A percentile compares a stretch with the other conserved stretches of the same genome.
Conservation (phyloP, 2,888 invertebrate species). For the Drosophila kanekoi region DNA sequence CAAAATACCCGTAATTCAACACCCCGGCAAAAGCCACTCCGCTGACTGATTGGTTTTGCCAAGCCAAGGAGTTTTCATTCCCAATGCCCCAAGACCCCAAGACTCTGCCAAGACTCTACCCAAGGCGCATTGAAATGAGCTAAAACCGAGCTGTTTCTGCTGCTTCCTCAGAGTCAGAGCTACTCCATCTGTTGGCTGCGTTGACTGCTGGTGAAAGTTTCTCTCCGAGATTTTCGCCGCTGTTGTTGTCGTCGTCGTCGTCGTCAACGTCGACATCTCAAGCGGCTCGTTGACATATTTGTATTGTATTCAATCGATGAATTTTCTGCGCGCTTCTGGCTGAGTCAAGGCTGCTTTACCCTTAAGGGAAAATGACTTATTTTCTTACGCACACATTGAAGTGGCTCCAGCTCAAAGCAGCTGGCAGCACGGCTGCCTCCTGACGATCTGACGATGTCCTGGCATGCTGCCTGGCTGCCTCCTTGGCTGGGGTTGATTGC, state of each 20-base stretch:
- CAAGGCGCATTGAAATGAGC: conserved; percentile 75
- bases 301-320: conserved; percentile 81
- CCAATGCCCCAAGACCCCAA: background rate
- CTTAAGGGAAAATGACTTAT: conserved; percentile 81
- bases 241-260: conserved; percentile 18
- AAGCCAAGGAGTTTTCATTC: conserved; percentile 19
- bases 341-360: conserved; percentile 47
- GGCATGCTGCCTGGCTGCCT: conserved; percentile 34
- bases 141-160: conserved; percentile 28
- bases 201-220: conserved; percentile 34
- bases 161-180: background rate
- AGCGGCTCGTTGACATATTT: conserved; percentile 81
- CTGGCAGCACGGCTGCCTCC: conserved; percentile 21
- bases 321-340: conserved; percentile 60
- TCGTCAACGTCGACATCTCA: conserved; percentile 71
- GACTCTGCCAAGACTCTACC: conserved; percentile 25
- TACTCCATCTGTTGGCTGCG: background rate
- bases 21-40: conserved; percentile 73
- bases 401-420: conserved; percentile 48
- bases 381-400: conserved; percentile 79
- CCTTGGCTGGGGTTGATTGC: conserved; percentile 60
- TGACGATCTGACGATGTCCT: conserved; percentile 14
- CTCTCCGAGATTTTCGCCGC: conserved; percentile 66
- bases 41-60: conserved; percentile 78
- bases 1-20: conserved; percentile 81